Percentiles rank a stretch among this genome's conserved stretches.
Conservation (phyloP, 2,797 vertebrate genomes). For the Hydrolagus colliei region DNA sequence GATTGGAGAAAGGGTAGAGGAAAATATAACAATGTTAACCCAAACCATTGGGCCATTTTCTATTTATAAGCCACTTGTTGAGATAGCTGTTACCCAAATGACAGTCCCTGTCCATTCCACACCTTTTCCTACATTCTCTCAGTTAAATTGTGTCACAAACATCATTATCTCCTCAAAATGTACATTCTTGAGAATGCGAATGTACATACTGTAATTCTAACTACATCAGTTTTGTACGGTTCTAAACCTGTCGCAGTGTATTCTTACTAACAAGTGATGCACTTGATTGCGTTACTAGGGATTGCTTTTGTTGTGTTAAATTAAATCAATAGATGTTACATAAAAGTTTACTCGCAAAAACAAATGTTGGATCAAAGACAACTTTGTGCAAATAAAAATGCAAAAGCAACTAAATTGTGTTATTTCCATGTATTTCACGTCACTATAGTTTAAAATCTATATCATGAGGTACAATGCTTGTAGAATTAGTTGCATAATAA, state of each 20-base stretch:
- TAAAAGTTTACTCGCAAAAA: slow-evolving; percentile 23
- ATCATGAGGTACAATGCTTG: background rate
- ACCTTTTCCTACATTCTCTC: background rate
- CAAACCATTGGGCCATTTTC: background rate
- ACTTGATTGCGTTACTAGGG: background rate
- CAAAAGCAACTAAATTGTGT: slow-evolving; percentile 7
- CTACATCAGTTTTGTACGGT: background rate
- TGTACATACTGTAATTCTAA: background rate
- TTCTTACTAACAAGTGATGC: background rate
- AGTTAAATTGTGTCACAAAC: slow-evolving; percentile 1
- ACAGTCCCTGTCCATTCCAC: background rate
- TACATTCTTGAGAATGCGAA: background rate
- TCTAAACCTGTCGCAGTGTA: background rate
- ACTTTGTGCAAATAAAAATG: slow-evolving; percentile 17
- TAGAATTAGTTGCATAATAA: background rate
- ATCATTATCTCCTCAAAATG: background rate
- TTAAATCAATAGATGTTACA: slow-evolving; percentile 1
- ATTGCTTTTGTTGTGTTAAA: slow-evolving; percentile 24
- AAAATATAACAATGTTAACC: no score
- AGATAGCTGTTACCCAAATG: background rate
- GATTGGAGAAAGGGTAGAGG: no score
- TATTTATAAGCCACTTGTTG: slow-evolving; percentile 5
- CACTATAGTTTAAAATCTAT: background rate
- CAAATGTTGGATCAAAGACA: background rate
- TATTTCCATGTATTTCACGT: background rate